Conservation (phyloP, 2,113 vertebrate genomes). For the Pachyramphus minor region DNA sequence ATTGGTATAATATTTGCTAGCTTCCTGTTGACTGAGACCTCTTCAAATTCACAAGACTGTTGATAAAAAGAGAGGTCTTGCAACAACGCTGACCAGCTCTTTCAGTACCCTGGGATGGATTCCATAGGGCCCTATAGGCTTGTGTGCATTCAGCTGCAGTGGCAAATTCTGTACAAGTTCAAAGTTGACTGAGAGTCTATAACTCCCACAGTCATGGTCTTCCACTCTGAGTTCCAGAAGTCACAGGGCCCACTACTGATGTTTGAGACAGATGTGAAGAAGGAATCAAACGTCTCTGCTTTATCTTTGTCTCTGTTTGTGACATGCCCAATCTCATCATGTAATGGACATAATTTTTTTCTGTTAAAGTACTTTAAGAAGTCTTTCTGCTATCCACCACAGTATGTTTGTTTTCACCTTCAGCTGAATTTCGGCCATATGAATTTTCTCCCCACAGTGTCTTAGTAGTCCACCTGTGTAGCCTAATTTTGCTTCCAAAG, state of each 20-base stretch:
- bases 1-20: neutral
- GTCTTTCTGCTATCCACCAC: neutral
- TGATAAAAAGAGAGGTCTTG: neutral
- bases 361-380: neutral
- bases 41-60: neutral
- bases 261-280: neutral
- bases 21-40: neutral
- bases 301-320: neutral
- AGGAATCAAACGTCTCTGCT: neutral
- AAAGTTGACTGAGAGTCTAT: neutral
- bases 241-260: fast-evolving
- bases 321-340: neutral
- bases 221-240: too few relatives aligned
- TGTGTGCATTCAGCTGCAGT: neutral
- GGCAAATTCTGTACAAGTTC: neutral
- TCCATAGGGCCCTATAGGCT: too few relatives aligned
- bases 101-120: neutral
- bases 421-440: neutral
- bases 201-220: neutral
- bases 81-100: neutral
- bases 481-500: neutral
- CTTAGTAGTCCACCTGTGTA: neutral
- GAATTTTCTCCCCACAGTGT: neutral
- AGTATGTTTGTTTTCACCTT: neutral
- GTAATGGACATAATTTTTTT: neutral